Base-by-base conservation (phyloP, 1,140 invertebrate genomes). In the Anoplophora glabripennis region DNA sequence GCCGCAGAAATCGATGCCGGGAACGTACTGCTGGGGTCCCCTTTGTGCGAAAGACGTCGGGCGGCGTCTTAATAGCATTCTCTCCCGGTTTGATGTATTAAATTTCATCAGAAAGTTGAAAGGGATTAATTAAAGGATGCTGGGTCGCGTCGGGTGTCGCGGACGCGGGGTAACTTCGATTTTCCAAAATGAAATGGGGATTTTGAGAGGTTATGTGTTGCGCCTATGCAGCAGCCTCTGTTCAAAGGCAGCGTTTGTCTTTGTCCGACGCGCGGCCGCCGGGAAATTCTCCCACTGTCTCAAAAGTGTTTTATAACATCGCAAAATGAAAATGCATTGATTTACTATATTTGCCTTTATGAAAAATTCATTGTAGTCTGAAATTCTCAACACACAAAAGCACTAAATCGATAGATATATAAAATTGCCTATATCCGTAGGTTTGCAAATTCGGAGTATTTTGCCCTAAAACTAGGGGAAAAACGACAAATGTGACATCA, bases 151-250 rank as follows among this genome's bases (percentile, higher is more conserved):
- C 11, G 44, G 17, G 17, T 17, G 44, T 42, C 17, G 41, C n/a
- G n/a, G 3, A n/a, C 44, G 14, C 15, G 46, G 34, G 56, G 21
- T 28, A 28, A 49, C 36, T 57, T 57, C 56, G 56, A 57, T 57
- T 57, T 49, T 51, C 46, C 46, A 40, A 42, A 51, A 57, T 57
- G 9, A 57, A 46, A 47, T 57, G 37, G 54, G 37, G 54, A 40
- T 57, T 57, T 41, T 41, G 46, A 57, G 47, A 57, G 56, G 56
- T 57, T 57, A 57, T 57, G 56, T 51, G 48, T 45, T 28, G 28
- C 17, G 17, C 44, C 21, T 28, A 28, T 18, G 18, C 17, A 46
- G 56, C 47, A 46, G 34, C 45, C 45, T 48, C 56, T 57, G 8
- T 46, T 18, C 28, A 7, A 18, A 7, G 12, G 17, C 17, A 4